phyloP scores from a whole-genome alignment of 2,113 vertebrate genomes.

The Limanda limanda region DNA sequence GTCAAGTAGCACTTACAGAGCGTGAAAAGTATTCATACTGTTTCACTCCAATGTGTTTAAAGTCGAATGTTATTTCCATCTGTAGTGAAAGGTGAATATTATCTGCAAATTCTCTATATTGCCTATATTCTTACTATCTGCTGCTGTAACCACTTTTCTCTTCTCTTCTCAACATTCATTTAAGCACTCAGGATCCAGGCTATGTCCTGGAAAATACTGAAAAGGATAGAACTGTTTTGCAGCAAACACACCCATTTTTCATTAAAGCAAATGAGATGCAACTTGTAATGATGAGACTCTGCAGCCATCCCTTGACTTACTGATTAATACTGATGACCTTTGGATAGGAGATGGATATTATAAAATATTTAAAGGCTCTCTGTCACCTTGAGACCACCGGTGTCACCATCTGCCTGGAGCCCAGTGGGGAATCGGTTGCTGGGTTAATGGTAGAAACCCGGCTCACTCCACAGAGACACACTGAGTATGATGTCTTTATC shows the following conservation, averaged over 20 bases:
- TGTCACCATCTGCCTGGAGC: slow-evolving; percentile 11
- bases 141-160: no score
- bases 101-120: no score
- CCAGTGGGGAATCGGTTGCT: slow-evolving; percentile 26
- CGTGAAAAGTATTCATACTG: background rate
- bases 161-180: no score
- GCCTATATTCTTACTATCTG: no score
- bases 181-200: no score
- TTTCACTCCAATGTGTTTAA: background rate
- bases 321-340: slow-evolving; percentile 13
- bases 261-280: background rate
- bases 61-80: background rate
- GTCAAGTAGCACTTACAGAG: background rate
- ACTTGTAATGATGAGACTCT: background rate
- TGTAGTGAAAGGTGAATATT: no score
- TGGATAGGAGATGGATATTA: slow-evolving; percentile 24
- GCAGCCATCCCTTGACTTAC: slow-evolving; percentile 10
- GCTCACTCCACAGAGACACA: background rate
- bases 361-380: slow-evolving; percentile 69
- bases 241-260: background rate
- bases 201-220: background rate
- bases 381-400: slow-evolving; percentile 16
- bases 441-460: background rate
- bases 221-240: background rate
- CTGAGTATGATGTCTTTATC: background rate